Evolutionary conservation across 1,140 invertebrate species (phyloP).

Genomic region (Myzus persicae): DNA sequence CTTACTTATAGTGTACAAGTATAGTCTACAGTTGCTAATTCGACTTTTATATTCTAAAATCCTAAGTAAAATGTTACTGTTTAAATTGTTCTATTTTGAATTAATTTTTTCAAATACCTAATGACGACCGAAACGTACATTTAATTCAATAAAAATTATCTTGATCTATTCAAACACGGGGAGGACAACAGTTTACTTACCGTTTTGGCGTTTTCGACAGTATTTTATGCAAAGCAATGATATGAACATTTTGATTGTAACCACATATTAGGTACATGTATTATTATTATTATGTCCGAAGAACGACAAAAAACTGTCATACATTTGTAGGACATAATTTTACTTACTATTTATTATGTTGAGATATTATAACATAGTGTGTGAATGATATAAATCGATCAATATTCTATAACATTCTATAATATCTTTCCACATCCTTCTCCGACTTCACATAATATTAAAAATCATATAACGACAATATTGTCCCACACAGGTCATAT

Average conservation of each 20-base stretch:
- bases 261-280: too few relatives aligned
- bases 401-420: too few relatives aligned
- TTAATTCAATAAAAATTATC: background rate
- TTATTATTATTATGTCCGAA: too few relatives aligned
- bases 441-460: background rate
- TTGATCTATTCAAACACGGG: background rate
- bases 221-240: background rate
- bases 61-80: background rate
- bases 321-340: background rate
- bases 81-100: background rate
- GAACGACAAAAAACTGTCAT: too few relatives aligned
- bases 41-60: background rate
- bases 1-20: background rate
- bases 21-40: background rate
- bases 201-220: too few relatives aligned
- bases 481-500: slow-evolving; percentile 64
- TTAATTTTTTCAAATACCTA: background rate
- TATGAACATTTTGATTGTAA: too few relatives aligned
- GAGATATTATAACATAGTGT: background rate
- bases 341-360: background rate
- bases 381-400: too few relatives aligned
- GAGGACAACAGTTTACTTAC: too few relatives aligned
- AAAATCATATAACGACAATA: background rate
- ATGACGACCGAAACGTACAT: too few relatives aligned
- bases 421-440: too few relatives aligned